A percentile compares a stretch with the other conserved stretches of the same genome.
These are phyloP conservation scores for Phoebastria nigripes DNA, from an alignment of 2,797 vertebrate genomes.

Conservation along the genomic window DNA sequence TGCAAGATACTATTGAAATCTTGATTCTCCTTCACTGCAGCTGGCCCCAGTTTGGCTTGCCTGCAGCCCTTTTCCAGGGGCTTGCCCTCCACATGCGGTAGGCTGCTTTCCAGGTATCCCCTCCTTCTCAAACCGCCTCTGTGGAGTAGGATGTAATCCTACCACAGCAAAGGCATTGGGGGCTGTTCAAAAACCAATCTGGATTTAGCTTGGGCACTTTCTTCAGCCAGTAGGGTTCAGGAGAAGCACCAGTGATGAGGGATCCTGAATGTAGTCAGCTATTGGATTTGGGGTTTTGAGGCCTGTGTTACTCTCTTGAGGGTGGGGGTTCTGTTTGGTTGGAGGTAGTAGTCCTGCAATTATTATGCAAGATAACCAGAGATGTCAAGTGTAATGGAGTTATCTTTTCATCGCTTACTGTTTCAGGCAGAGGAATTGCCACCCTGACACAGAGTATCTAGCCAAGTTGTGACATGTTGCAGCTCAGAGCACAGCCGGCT, in stretches of 20 bases:
- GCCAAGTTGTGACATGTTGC: background rate
- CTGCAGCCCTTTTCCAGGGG: background rate
- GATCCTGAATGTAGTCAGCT: background rate
- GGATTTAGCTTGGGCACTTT: background rate
- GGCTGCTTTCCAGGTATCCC: background rate
- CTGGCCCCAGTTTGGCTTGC: background rate
- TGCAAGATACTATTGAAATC: background rate
- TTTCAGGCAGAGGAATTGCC: background rate
- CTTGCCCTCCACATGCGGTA: background rate
- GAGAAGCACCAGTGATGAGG: background rate
- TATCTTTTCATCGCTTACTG: background rate
- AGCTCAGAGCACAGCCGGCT: background rate
- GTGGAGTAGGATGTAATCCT: background rate
- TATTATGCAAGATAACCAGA: background rate
- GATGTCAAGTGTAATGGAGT: background rate
- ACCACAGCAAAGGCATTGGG: background rate
- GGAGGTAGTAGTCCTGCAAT: background rate
- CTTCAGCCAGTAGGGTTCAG: background rate
- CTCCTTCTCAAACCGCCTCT: background rate
- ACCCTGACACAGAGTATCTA: background rate
- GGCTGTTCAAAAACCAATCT: background rate
- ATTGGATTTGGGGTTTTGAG: background rate
- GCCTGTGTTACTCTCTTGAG: background rate
- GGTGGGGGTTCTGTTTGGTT: background rate
- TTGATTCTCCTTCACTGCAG: rapidly evolving